phyloP scores from a whole-genome alignment of 2,888 invertebrate genomes.

The Psylliodes chrysocephalus region DNA sequence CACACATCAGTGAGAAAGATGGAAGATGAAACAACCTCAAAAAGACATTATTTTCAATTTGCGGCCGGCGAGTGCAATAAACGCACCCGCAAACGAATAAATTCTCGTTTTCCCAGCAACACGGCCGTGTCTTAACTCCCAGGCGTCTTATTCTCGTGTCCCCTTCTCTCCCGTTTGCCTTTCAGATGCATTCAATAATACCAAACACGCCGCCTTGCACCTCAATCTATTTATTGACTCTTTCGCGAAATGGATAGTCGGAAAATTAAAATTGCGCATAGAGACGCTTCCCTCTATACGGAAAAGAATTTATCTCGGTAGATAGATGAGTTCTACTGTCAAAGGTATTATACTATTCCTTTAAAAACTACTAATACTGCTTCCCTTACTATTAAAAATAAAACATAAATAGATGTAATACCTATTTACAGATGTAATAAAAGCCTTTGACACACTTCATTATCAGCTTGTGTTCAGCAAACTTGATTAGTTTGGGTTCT shows the following conservation, averaged over 20 bases:
- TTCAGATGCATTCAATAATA: conserved; percentile 33
- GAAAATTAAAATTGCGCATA: background rate
- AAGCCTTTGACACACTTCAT: no score
- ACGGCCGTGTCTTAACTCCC: conserved; percentile 35
- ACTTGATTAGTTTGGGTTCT: no score
- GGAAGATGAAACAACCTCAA: conserved; percentile 45
- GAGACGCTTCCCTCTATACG: background rate
- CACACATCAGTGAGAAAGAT: conserved; percentile 23
- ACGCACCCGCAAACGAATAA: conserved; percentile 52
- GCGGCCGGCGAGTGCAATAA: conserved; percentile 56
- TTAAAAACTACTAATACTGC: no score
- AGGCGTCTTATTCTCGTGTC: conserved; percentile 41
- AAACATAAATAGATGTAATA: no score
- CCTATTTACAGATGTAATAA: no score
- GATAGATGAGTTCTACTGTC: no score
- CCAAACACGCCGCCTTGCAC: conserved; percentile 2
- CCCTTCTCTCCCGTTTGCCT: conserved; percentile 24
- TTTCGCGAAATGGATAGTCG: background rate
- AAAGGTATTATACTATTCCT: no score
- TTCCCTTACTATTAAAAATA: no score
- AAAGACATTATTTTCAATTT: conserved; percentile 60
- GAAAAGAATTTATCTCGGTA: no score
- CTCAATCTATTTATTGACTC: background rate
- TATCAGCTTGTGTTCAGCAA: no score
- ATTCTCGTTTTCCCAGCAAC: conserved; percentile 51